Base-by-base conservation (phyloP, 2,888 invertebrate genomes). In the Sinopyrophorus schimmeli region DNA sequence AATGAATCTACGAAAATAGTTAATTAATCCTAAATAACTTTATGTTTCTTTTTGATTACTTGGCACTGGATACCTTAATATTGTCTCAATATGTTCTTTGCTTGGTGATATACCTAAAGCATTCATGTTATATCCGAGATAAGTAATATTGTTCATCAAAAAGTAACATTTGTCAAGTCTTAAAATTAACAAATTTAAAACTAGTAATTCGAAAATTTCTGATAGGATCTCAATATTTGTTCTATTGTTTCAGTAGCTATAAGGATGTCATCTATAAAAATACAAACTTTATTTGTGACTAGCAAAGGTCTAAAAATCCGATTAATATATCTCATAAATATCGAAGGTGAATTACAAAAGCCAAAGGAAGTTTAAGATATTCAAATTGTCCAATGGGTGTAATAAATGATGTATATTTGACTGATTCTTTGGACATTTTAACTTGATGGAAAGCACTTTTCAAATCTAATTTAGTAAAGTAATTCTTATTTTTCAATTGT, bases 381-480 rank as follows among this genome's bases (percentile, higher is more conserved):
- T 67, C 64, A 39, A 30, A 67, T 32, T 67, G 65, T 0, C 64
- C 64, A 15, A 55, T 41, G 5, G 57, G 60, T 1, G 61, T 63
- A 3, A 62, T 50, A 53, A 69, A 69, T 1, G 65, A 59, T 2
- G 65, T 67, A 21, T 62, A 61, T 46, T 63, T 54, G 2, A 57
- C 46, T 2, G 61, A 63, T 5, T 56, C 46, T 44, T 60, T 44
- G 0, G 57, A 47, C 14, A 68, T 21, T 10, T 31, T 27, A n/a
- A 67, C 54, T 23, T 67, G 66, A 34, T 65, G 54, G 31, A 64
- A 68, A 1, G 57, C 65, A 50, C 58, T 59, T 32, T 58, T 59
- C n/a, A 68, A 47, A 51, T 68, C 66, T 12, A 68, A 41, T 5
- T 27, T 56, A 3, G 61, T 59, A 52, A 59, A 67, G 46, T 53